Base-by-base conservation (phyloP, 1,140 invertebrate species). In the Acyrthosiphon pisum region DNA sequence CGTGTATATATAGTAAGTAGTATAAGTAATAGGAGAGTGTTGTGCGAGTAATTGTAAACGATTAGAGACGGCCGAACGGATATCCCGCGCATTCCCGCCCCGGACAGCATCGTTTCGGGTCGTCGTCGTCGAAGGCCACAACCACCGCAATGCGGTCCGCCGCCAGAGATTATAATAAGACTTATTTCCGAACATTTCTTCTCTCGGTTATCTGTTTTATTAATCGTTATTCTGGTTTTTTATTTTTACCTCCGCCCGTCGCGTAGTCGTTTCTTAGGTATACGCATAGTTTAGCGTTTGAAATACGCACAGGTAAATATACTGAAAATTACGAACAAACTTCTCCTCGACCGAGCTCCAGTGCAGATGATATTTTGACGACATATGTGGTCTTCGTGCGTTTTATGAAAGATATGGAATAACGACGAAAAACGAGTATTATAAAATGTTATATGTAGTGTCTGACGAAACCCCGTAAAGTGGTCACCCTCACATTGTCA, bases 161-260 rank as follows among this genome's bases (percentile, higher is more conserved):
- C 60, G 60, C 30, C 60, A 4, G 3, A 68, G 60, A 60, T 60
- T 68, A n/a, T 14, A 68, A 68, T 14, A 35, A n/a, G 60, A 35
- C 60, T n/a, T 76, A n/a, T 76, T 68, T n/a, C 60, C 60, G 60
- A 68, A n/a, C 30, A 68, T n/a, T n/a, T 76, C 30, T 76, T 76
- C 60, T 76, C 30, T 18, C 60, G 60, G 60, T 76, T 76, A 76
- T 76, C 60, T 76, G n/a, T 76, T 76, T 76, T 76, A 76, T 76
- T 76, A 76, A 76, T 76, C 60, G 60, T 76, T n/a, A n/a, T 76
- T 76, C 60, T n/a, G 30, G n/a, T 68, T 68, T 68, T 76, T 76
- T 60, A 30, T 30, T 60, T n/a, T n/a, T n/a, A n/a, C 30, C 60
- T 76, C 60, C 14, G 4, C n/a, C 60, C 60, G 60, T 20, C 30